Base-by-base conservation (phyloP, 1,140 invertebrate genomes). In the Nylanderia fulva region DNA sequence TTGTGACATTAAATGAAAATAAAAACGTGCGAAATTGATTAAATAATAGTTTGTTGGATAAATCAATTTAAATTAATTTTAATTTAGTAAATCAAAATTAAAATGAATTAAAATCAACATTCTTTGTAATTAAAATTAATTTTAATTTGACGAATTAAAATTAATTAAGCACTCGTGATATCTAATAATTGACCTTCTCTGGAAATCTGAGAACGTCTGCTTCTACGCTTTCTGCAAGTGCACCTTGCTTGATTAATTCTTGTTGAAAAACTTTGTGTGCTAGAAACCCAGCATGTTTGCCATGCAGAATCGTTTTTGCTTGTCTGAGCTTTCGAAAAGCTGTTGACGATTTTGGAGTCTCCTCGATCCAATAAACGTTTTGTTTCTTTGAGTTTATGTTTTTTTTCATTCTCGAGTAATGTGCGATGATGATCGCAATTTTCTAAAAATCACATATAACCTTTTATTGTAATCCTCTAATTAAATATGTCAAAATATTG, bases 331-430 rank as follows among this genome's bases (percentile, higher is more conserved):
- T 58, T 82, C 27, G 84, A 21, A 27, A n/a, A 36, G 45, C 13
- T 58, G 15, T 36, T 21, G 11, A 88, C 21, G 36, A 36, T 61
- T 33, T 77, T 66, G 24, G 54, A 63, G 52, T 90, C 89, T 63
- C 87, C 80, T n/a, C 84, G 72, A 33, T 88, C 87, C 39, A 88
- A 84, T 13, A 83, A 77, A 39, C 52, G 29, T 42, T 84, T 63
- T 11, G 39, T 0, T 61, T 64, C 18, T 45, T 77, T 29, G 36
- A 27, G 36, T 68, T 87, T 82, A 42, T 75, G 36, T 77, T 61
- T 24, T 66, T 83, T 89, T 13, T 85, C 86, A 88, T 89, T 88
- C 84, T 88, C 61, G 69, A 58, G 11, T 33, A 61, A 80, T 80
- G 18, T 42, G 5, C 56, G 48, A 8, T 36, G 24, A 21, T 64